Conservation (phyloP, 2,888 invertebrate genomes). For the Melanchra persicariae region DNA sequence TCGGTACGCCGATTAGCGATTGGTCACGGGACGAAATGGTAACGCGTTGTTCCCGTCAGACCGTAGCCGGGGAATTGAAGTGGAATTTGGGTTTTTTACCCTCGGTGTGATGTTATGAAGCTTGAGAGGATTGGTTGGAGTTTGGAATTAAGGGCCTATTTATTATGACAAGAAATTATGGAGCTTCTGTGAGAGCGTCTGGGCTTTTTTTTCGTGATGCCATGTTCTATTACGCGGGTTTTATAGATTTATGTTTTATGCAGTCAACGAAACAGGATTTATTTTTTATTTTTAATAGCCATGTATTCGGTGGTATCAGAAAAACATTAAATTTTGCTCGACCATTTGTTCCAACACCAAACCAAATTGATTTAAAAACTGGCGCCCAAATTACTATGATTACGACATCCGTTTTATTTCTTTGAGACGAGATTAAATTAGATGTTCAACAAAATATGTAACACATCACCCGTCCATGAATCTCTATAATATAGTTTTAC, state of each 20-base stretch:
- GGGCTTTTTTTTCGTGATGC: background rate
- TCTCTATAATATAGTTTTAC: slow-evolving; percentile 40
- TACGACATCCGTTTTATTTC: slow-evolving; percentile 33
- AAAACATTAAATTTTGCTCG: slow-evolving; percentile 5
- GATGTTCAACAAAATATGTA: slow-evolving; percentile 47
- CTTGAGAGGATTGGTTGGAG: slow-evolving; percentile 22
- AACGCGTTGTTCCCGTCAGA: slow-evolving; percentile 61
- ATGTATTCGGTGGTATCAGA: background rate
- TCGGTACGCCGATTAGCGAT: slow-evolving; percentile 75
- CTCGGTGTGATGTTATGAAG: slow-evolving; percentile 28
- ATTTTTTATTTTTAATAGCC: background rate
- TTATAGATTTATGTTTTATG: background rate
- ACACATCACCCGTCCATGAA: slow-evolving; percentile 49
- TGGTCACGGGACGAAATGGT: slow-evolving; percentile 73
- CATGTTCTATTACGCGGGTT: background rate
- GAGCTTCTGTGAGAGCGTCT: slow-evolving; percentile 23
- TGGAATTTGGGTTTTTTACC: slow-evolving; percentile 55
- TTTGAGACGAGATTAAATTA: slow-evolving; percentile 40
- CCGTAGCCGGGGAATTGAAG: slow-evolving; percentile 67
- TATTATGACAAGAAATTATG: slow-evolving; percentile 41
- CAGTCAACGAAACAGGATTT: background rate
- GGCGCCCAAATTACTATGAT: slow-evolving; percentile 33
- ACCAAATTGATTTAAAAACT: slow-evolving; percentile 13
- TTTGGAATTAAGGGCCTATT: slow-evolving; percentile 30
- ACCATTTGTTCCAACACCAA: slow-evolving; percentile 3